Evolutionary conservation across 2,888 invertebrate species (phyloP).

Genomic region (Bursaphelenchus okinawaensis): DNA sequence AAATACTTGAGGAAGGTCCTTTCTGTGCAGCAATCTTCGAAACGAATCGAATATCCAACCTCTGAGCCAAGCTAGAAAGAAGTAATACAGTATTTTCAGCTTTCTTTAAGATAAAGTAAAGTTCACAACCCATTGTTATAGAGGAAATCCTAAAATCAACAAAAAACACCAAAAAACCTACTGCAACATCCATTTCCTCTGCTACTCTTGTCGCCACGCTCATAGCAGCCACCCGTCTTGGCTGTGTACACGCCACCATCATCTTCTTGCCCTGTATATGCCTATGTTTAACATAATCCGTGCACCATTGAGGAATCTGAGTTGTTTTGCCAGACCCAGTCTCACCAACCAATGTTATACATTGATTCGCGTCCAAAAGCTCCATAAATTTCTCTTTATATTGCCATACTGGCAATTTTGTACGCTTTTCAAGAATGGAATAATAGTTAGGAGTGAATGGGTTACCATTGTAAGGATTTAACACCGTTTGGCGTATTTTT

Average conservation of each 20-base stretch:
- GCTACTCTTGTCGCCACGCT: slow-evolving; percentile 96
- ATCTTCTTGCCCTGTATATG: slow-evolving; percentile 61
- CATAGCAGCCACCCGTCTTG: slow-evolving; percentile 98
- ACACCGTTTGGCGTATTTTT: slow-evolving; percentile 10
- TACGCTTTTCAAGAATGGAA: slow-evolving; percentile 11
- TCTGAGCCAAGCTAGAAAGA: slow-evolving; percentile 69
- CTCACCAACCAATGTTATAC: slow-evolving; percentile 77
- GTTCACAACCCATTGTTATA: not conserved
- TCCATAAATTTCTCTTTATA: slow-evolving; percentile 91
- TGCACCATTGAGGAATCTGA: slow-evolving; percentile 85
- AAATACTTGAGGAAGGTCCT: slow-evolving; percentile 93
- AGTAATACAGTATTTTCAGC: not conserved
- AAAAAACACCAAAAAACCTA: slow-evolving; percentile 12
- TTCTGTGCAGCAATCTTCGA: slow-evolving; percentile 93
- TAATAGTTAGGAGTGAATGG: slow-evolving; percentile 14
- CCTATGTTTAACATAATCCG: slow-evolving; percentile 64
- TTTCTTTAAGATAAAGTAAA: too few relatives aligned
- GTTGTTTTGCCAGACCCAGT: slow-evolving; percentile 99
- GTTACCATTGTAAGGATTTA: slow-evolving; percentile 20
- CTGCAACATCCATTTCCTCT: slow-evolving; percentile 83
- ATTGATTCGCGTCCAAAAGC: slow-evolving; percentile 79
- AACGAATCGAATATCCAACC: slow-evolving; percentile 93
- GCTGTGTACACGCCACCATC: slow-evolving; percentile 38
- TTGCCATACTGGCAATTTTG: slow-evolving; percentile 84
- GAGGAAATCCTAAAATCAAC: slow-evolving; percentile 1